Conservation (phyloP, 1,140 invertebrate genomes). For the Aphis gossypii region DNA sequence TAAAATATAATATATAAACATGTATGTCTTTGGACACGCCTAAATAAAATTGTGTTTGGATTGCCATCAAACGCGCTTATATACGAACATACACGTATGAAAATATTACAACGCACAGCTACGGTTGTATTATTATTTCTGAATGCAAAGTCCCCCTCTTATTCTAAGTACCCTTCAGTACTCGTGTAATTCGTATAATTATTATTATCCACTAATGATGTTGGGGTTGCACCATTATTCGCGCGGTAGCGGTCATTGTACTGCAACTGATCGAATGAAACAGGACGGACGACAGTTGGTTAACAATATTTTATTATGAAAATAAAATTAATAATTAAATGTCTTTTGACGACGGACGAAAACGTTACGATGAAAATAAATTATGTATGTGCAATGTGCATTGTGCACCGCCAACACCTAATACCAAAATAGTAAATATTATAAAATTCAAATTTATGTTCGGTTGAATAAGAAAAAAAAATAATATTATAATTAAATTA, state of each 20-base stretch:
- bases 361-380: neutral
- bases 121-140: slow-evolving; percentile 22
- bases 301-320: neutral
- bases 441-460: neutral
- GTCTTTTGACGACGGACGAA: neutral
- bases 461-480: neutral
- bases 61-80: neutral
- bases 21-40: neutral
- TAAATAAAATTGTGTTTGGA: slow-evolving; percentile 8
- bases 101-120: neutral
- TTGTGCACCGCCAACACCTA: neutral
- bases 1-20: neutral
- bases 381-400: neutral
- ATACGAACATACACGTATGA: neutral
- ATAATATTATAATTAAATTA: neutral
- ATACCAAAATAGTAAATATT: neutral
- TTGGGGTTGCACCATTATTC: slow-evolving; percentile 38
- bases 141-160: neutral
- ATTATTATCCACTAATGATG: slow-evolving; percentile 51
- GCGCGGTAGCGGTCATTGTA: neutral
- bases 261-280: slow-evolving; percentile 22
- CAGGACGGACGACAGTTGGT: neutral
- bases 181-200: slow-evolving; percentile 52
- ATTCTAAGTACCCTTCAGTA: slow-evolving; percentile 26
- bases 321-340: slow-evolving; percentile 3